Evolutionary conservation across 1,140 invertebrate genomes (phyloP).

Genomic region (Augochlora pura): DNA sequence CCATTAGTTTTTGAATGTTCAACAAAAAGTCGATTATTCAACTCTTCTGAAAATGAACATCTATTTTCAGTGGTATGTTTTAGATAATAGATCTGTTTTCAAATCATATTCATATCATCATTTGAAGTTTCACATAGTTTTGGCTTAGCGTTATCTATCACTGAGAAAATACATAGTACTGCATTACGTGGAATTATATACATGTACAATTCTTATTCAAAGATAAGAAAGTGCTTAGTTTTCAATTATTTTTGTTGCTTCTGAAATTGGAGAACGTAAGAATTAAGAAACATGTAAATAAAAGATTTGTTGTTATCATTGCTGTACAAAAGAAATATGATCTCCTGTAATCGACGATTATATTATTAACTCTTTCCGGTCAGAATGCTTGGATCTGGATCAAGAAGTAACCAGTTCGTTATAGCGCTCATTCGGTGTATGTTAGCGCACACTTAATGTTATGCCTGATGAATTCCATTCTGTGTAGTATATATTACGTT

Average conservation of each 20-base stretch:
- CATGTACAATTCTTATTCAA: background rate
- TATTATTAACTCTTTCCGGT: too few relatives aligned
- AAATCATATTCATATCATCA: background rate
- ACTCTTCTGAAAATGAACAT: constrained; percentile 8
- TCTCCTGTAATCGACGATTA: constrained; percentile 2
- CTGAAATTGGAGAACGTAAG: background rate
- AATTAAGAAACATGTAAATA: background rate
- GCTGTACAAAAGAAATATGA: background rate
- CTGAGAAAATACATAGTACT: background rate
- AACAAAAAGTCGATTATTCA: constrained; percentile 11
- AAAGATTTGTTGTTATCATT: too few relatives aligned
- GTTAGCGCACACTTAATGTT: too few relatives aligned
- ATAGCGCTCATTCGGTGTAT: too few relatives aligned
- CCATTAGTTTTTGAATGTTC: constrained; percentile 18
- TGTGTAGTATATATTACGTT: too few relatives aligned
- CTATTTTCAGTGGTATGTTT: background rate
- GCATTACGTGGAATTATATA: background rate
- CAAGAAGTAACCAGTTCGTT: too few relatives aligned
- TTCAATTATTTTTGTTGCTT: background rate
- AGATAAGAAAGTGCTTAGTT: background rate
- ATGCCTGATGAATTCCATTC: too few relatives aligned
- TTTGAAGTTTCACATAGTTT: background rate
- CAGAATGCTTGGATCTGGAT: too few relatives aligned
- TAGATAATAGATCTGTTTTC: background rate
- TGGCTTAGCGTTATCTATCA: background rate